Evolutionary conservation across 23 tunicate genomes (phyloP), one percentile per base, ranked within the genome.

Genomic region (Phallusia fumigata): DNA sequence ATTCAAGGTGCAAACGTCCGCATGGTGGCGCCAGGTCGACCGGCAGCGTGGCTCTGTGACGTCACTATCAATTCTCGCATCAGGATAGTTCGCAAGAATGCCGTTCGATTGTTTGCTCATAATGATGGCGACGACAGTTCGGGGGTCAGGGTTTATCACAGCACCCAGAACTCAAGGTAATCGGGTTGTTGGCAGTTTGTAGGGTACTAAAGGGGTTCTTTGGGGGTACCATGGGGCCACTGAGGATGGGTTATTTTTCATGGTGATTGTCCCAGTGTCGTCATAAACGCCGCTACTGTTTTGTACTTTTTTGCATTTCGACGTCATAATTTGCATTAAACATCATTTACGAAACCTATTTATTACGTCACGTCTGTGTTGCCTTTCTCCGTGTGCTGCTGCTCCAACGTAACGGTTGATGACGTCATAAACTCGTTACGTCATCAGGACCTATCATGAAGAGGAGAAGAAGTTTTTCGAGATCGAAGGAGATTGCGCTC

Each of bases 131-230:
- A 76, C 53, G 94, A 82, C 69, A 84, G 85, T 6, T 28, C 40
- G 13, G 76, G 50, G 21, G 81, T 85, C 24, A 53, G 36, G 36
- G 87, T 95, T 72, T 84, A 80, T 84, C 99, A 95, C 86, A 76
- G 81, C 74, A 53, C 87, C 1, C 95, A 95, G 50, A 95, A 95
- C 49, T 91, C 99, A 45, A 80, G 89, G 98, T 90, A 80, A 32
- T 31, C 47, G n/a, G n/a, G 47, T 40, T 40, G 47, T 40, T 26
- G 24, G 24, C 12, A 10, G 47, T 40, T 40, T 40, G 47, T 40
- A 15, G 24, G 24, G 30, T 40, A 10, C 10, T 10, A 10, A 5
- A 3, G 5, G 47, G 47, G 8, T 40, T 40, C 10, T 5, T 40
- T 10, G 8, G 47, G 47, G 5, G 47, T 40, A 5, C 8, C 47